These are phyloP conservation scores for Paratilapia polleni DNA, from an alignment of 2,113 vertebrate genomes.

Conservation along the genomic window DNA sequence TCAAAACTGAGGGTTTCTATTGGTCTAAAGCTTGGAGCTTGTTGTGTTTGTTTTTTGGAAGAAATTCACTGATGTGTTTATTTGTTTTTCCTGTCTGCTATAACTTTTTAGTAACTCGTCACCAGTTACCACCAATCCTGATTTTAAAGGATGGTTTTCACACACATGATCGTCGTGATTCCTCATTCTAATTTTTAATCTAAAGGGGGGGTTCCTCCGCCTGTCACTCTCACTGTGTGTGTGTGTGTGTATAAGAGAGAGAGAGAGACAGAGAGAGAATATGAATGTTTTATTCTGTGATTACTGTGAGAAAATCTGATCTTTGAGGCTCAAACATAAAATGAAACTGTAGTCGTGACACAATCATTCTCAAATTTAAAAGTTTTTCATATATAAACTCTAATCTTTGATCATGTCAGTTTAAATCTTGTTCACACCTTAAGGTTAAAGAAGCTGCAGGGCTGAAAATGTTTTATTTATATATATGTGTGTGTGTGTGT, in stretches of 20 bases:
- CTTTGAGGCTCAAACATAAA: not conserved
- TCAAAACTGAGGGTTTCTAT: too few relatives aligned
- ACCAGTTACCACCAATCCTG: not conserved
- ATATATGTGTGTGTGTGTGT: too few relatives aligned
- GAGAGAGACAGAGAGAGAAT: too few relatives aligned
- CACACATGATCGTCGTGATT: slow-evolving; percentile 86
- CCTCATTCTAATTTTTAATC: slow-evolving; percentile 91
- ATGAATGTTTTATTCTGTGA: too few relatives aligned
- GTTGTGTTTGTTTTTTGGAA: not conserved
- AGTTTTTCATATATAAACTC: too few relatives aligned
- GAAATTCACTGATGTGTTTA: not conserved
- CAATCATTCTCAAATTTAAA: not conserved
- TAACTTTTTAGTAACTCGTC: not conserved
- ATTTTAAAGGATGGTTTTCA: not conserved
- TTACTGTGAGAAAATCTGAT: not conserved
- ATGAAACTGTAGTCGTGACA: not conserved
- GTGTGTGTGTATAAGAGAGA: not conserved
- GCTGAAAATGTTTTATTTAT: too few relatives aligned
- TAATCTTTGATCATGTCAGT: too few relatives aligned
- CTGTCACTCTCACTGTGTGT: slow-evolving; percentile 26
- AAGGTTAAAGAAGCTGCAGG: too few relatives aligned
- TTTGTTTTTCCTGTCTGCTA: not conserved
- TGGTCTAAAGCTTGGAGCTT: not conserved
- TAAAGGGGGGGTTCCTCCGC: slow-evolving; percentile 73
- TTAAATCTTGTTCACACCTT: too few relatives aligned